Percentiles rank a stretch among this genome's conserved stretches.
phyloP scores from a whole-genome alignment of 1,140 invertebrate genomes.

The Chionoecetes opilio region DNA sequence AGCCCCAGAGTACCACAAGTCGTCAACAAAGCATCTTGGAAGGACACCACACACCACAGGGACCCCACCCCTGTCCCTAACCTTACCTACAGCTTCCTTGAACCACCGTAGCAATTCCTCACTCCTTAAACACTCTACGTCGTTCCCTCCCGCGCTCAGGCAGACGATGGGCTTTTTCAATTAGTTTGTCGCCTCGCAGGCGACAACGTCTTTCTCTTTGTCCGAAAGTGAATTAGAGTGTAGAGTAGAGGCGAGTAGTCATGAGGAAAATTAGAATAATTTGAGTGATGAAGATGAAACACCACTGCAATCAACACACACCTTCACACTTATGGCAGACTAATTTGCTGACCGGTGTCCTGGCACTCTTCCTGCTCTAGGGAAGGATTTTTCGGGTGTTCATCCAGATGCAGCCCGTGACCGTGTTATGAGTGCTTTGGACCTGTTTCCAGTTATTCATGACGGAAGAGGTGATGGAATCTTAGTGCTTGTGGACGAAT shows the following conservation, averaged over 20 bases:
- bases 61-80: too few species aligned
- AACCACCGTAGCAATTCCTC: too few species aligned
- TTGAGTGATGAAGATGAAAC: not conserved
- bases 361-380: not conserved
- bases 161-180: too few species aligned
- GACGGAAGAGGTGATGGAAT: constrained; percentile 67
- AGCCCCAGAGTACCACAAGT: too few species aligned
- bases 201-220: too few species aligned
- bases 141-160: too few species aligned
- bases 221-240: not conserved
- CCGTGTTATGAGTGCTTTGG: not conserved
- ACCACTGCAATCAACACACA: not conserved
- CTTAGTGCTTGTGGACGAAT: constrained; percentile 28
- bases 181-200: too few species aligned
- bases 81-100: too few species aligned
- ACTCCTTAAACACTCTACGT: too few species aligned
- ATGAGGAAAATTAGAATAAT: not conserved
- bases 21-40: too few species aligned
- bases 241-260: constrained; percentile 15
- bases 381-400: not conserved
- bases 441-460: constrained; percentile 45
- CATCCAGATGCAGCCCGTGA: not conserved
- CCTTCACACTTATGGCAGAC: constrained; percentile 29
- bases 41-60: too few species aligned
- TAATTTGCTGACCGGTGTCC: not conserved